Evolutionary conservation across 1,140 invertebrate species (phyloP).

Genomic region (Pteromalus puparum): DNA sequence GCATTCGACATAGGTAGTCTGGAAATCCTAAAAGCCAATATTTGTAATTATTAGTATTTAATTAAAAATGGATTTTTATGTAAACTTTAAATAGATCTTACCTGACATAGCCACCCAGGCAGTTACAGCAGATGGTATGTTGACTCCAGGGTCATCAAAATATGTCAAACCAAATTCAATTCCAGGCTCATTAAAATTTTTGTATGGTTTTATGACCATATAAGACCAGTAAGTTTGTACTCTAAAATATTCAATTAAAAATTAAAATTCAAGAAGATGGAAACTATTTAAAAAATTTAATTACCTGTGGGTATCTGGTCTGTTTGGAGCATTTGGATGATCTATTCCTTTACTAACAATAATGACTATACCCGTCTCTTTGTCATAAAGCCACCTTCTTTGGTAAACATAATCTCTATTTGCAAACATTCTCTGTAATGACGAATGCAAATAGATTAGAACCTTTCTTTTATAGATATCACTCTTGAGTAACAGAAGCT

Average conservation of each 20-base stretch:
- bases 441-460: background rate
- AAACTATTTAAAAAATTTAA: slow-evolving; percentile 4
- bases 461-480: slow-evolving; percentile 5
- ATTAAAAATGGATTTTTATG: slow-evolving; percentile 22
- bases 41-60: slow-evolving; percentile 22
- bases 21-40: slow-evolving; percentile 67
- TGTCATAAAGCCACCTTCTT: slow-evolving; percentile 81
- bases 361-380: slow-evolving; percentile 75
- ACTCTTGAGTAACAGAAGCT: background rate
- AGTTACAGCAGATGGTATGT: slow-evolving; percentile 80
- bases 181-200: slow-evolving; percentile 80
- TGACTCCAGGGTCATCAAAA: slow-evolving; percentile 89
- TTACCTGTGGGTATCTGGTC: slow-evolving; percentile 77
- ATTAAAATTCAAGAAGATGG: background rate
- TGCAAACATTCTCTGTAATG: slow-evolving; percentile 83
- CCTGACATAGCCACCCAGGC: slow-evolving; percentile 80
- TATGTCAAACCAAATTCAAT: slow-evolving; percentile 91
- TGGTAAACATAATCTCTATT: slow-evolving; percentile 93
- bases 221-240: slow-evolving; percentile 90
- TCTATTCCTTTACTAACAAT: slow-evolving; percentile 80
- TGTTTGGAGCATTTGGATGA: slow-evolving; percentile 78
- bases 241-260: slow-evolving; percentile 61
- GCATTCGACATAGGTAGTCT: slow-evolving; percentile 73
- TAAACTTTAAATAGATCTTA: slow-evolving; percentile 51
- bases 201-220: slow-evolving; percentile 87